These are phyloP conservation scores for Danaus plexippus DNA, from an alignment of 1,140 invertebrate genomes.

Conservation along the genomic window DNA sequence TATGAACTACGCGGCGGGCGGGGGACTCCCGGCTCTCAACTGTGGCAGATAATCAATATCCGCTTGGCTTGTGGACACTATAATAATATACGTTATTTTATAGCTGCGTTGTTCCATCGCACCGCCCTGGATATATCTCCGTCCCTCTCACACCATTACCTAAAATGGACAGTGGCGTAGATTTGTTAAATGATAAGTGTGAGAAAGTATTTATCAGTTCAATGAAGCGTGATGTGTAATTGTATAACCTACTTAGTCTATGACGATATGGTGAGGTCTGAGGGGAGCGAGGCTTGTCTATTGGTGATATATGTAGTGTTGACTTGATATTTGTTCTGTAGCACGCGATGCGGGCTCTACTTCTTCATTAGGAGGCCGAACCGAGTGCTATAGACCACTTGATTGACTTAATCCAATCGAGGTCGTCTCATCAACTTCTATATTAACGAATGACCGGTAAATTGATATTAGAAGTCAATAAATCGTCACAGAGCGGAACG, in stretches of 20 bases:
- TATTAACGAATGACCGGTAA: conserved; percentile 17
- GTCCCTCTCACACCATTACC: conserved; percentile 63
- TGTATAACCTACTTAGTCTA: conserved; percentile 65
- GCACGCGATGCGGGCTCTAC: conserved; percentile 53
- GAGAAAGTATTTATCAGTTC: conserved; percentile 72
- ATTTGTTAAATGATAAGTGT: conserved; percentile 72
- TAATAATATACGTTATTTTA: conserved; percentile 71
- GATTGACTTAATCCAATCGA: conserved; percentile 56
- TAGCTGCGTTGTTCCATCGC: conserved; percentile 47
- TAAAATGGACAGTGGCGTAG: conserved; percentile 71
- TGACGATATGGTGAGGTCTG: conserved; percentile 36
- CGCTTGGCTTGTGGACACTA: conserved; percentile 73
- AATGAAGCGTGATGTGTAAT: conserved; percentile 69
- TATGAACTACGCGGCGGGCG: conserved; percentile 27
- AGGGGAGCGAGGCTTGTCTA: conserved; percentile 21
- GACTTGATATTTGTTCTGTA: conserved; percentile 32
- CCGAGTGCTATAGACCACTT: conserved; percentile 30
- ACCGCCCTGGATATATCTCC: conserved; percentile 17
- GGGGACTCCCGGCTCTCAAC: conserved; percentile 65
- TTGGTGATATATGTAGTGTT: conserved; percentile 60
- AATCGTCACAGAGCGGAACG: too few species aligned
- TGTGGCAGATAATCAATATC: conserved; percentile 74
- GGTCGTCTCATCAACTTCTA: conserved; percentile 31
- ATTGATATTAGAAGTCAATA: conserved; percentile 8
- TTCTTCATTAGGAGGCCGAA: conserved; percentile 50